phyloP scores from a whole-genome alignment of 2,888 invertebrate species.

The Baccha elongata region DNA sequence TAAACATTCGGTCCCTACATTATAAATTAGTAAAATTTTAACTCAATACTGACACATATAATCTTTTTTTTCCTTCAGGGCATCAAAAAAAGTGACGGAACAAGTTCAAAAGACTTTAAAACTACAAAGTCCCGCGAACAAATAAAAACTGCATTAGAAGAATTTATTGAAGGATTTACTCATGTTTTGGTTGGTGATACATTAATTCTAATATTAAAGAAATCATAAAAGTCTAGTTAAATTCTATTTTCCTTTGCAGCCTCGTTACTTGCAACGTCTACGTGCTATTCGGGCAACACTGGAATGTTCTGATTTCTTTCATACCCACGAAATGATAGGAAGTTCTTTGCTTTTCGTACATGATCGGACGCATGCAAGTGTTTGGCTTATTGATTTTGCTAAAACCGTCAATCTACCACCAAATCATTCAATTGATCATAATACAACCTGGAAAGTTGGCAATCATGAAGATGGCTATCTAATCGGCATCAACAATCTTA shows the following conservation, averaged over 20 bases:
- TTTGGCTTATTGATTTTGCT: conserved; percentile 99
- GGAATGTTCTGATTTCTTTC: conserved; percentile 94
- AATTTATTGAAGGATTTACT: conserved; percentile 91
- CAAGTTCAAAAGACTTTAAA: conserved; percentile 97
- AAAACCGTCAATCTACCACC: conserved; percentile 94
- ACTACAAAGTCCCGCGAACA: conserved; percentile 93
- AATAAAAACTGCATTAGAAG: conserved; percentile 90
- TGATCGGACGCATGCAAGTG: conserved; percentile 92
- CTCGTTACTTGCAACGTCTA: conserved; percentile 92
- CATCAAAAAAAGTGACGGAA: conserved; percentile 93
- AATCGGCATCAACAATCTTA: conserved; percentile 94
- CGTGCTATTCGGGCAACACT: conserved; percentile 92
- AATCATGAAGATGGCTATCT: conserved; percentile 98
- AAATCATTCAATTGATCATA: conserved; percentile 89
- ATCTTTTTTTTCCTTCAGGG: conserved; percentile 84
- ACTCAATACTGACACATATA: no score
- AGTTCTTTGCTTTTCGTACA: conserved; percentile 97
- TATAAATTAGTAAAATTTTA: no score
- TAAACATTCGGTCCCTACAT: no score
- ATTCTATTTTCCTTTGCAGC: conserved; percentile 82
- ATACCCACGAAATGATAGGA: conserved; percentile 95
- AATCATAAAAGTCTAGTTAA: not conserved
- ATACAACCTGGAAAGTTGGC: conserved; percentile 94
- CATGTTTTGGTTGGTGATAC: conserved; percentile 88
- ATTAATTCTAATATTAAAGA: not conserved